Conservation (phyloP, 2,113 vertebrate species). For the Pantherophis guttatus region DNA sequence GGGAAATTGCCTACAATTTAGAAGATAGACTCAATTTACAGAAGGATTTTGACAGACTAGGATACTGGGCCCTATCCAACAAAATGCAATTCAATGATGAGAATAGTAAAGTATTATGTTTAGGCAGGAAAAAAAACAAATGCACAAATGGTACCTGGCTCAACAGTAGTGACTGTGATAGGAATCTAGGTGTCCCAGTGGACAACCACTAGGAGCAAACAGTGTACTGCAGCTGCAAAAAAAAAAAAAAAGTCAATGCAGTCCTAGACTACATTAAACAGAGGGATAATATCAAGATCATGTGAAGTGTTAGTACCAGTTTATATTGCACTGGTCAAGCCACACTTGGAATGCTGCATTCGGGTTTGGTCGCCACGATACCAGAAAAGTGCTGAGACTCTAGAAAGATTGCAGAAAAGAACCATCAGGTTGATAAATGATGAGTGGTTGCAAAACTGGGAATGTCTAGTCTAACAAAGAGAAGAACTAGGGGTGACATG, state of each 20-base stretch:
- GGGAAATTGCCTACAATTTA: too few species aligned
- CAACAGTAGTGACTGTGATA: background rate
- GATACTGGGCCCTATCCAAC: background rate
- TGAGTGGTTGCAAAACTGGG: background rate
- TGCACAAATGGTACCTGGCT: background rate
- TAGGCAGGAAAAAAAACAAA: background rate
- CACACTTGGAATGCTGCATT: background rate
- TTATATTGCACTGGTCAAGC: background rate
- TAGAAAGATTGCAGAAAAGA: background rate
- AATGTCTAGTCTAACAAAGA: background rate
- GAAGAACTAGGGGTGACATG: background rate
- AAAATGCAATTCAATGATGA: background rate
- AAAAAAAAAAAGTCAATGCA: background rate
- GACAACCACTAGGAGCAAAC: background rate
- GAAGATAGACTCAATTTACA: background rate
- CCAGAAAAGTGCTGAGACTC: background rate
- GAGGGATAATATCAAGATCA: background rate
- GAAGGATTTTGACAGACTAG: background rate
- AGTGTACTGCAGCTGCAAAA: background rate
- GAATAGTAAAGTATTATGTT: background rate
- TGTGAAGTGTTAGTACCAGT: background rate
- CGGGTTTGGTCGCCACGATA: background rate
- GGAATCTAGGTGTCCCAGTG: background rate
- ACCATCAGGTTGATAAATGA: background rate
- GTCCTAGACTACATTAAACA: background rate